phyloP scores from a whole-genome alignment of 2,888 invertebrate genomes.

The Drosophila affinis region DNA sequence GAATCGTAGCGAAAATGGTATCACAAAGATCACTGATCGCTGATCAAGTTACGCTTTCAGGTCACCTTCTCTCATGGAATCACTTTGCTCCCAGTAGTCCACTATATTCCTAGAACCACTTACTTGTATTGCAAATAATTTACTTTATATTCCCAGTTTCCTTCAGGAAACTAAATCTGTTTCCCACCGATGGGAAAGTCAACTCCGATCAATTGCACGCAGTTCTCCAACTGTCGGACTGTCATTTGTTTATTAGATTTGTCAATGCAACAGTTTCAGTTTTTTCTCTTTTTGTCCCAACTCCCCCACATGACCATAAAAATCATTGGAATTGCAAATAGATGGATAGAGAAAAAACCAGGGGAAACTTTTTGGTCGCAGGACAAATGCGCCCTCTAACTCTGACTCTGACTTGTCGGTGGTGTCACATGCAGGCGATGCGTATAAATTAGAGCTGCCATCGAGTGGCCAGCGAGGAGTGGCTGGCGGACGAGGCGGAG shows the following conservation, averaged over 20 bases:
- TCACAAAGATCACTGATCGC: too few species aligned
- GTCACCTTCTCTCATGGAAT: too few species aligned
- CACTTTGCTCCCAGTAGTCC: too few species aligned
- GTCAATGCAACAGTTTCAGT: slow-evolving; percentile 67
- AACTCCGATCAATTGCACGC: slow-evolving; percentile 48
- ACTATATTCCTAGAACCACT: neutral
- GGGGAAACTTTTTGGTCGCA: slow-evolving; percentile 34
- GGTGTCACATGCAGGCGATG: slow-evolving; percentile 80
- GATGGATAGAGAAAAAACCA: slow-evolving; percentile 47
- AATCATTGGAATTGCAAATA: slow-evolving; percentile 74
- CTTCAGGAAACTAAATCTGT: neutral
- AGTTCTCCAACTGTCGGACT: slow-evolving; percentile 24
- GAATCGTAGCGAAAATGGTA: too few species aligned
- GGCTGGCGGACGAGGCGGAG: slow-evolving; percentile 2
- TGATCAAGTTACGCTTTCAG: too few species aligned
- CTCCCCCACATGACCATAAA: slow-evolving; percentile 48
- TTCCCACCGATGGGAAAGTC: neutral
- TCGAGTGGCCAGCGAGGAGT: slow-evolving; percentile 7
- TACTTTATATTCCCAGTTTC: neutral
- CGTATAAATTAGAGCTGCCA: slow-evolving; percentile 76
- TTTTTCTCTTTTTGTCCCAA: slow-evolving; percentile 25
- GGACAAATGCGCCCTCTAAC: slow-evolving; percentile 73
- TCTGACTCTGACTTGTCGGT: slow-evolving; percentile 64
- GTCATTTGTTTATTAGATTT: slow-evolving; percentile 76
- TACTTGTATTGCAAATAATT: neutral